These are phyloP conservation scores for Linnaemya tessellans DNA, from an alignment of 2,888 invertebrate genomes.

Conservation along the genomic window DNA sequence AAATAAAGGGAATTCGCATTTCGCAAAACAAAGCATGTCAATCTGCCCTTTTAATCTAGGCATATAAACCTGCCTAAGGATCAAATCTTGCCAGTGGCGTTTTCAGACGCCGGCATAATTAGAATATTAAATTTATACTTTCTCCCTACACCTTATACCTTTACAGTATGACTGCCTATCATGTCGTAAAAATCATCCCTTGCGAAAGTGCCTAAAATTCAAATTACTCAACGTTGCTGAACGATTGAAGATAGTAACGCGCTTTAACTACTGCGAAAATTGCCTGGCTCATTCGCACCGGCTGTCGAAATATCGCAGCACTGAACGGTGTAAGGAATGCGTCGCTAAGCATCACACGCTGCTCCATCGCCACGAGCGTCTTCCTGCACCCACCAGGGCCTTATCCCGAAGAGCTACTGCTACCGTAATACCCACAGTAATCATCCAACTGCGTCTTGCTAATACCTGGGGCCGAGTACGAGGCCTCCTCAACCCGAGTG, in stretches of 20 bases:
- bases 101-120: too few relatives aligned
- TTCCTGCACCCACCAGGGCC: not conserved
- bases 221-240: not conserved
- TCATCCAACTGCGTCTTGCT: not conserved
- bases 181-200: constrained; percentile 5
- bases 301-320: not conserved
- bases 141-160: too few relatives aligned
- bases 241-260: not conserved
- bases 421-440: not conserved
- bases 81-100: too few relatives aligned
- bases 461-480: not conserved
- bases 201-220: not conserved
- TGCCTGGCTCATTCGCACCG: not conserved
- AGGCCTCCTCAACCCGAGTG: not conserved
- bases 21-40: too few relatives aligned
- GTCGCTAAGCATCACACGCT: not conserved
- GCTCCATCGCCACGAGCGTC: not conserved
- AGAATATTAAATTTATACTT: too few relatives aligned
- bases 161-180: not conserved
- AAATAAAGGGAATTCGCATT: too few relatives aligned
- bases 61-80: too few relatives aligned
- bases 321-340: not conserved
- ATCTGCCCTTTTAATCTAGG: too few relatives aligned
- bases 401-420: not conserved
- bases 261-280: not conserved